phyloP scores from a whole-genome alignment of 2,888 invertebrate genomes.

The Phortica okadai region DNA sequence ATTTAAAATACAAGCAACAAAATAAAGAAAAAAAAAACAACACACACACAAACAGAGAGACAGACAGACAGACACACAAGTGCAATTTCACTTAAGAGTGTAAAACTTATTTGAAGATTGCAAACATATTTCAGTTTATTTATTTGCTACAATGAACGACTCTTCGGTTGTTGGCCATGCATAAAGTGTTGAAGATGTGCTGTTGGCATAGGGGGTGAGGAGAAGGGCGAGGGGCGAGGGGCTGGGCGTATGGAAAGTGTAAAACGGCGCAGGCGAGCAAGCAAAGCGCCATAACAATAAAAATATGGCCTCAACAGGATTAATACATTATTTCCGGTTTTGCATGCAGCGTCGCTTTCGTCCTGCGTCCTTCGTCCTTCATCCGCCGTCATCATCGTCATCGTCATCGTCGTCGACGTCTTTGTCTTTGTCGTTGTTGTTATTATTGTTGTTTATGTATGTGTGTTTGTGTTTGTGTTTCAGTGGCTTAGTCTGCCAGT shows the following conservation, averaged over 20 bases:
- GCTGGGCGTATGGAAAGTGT: constrained; percentile 20
- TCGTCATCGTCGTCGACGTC: no score
- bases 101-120: constrained; percentile 38
- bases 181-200: neutral
- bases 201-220: no score
- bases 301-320: constrained; percentile 76
- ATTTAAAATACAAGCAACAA: neutral
- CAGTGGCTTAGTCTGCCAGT: no score
- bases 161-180: neutral
- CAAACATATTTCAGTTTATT: constrained; percentile 53
- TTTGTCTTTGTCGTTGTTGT: neutral
- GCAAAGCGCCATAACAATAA: constrained; percentile 69
- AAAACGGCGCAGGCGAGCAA: constrained; percentile 35
- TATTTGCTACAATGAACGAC: constrained; percentile 24
- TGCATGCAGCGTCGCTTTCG: constrained; percentile 14
- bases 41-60: constrained; percentile 21
- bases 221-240: no score
- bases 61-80: neutral
- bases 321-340: constrained; percentile 70
- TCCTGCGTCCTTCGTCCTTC: neutral
- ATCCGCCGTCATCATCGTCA: neutral
- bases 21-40: neutral
- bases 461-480: no score
- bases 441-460: neutral
- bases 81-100: neutral